Conservation (phyloP, 2,113 vertebrate genomes). For the Neopipo cinnamomea region DNA sequence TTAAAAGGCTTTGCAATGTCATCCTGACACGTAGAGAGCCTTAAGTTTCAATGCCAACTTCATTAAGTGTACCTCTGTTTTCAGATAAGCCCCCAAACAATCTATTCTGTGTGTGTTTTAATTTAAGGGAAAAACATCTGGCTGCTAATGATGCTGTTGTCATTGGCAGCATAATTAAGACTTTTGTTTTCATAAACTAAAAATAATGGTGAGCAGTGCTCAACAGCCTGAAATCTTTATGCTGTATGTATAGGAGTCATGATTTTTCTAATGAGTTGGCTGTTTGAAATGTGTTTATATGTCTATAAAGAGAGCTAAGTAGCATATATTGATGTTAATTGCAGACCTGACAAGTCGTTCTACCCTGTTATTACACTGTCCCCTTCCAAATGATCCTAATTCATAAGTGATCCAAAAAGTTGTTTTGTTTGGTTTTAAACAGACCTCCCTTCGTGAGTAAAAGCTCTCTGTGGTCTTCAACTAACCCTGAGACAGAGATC, state of each 20-base stretch:
- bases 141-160: constrained; percentile 32
- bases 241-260: background rate
- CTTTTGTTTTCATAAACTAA: constrained; percentile 49
- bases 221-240: constrained; percentile 21
- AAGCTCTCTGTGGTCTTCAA: background rate
- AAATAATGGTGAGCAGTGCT: constrained; percentile 36
- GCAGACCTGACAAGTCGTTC: constrained; percentile 13
- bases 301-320: constrained; percentile 44
- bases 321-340: constrained; percentile 37
- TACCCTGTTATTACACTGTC: background rate
- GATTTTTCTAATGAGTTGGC: constrained; percentile 39
- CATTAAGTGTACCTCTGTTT: background rate
- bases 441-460: background rate
- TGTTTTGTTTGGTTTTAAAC: constrained; percentile 13
- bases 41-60: background rate
- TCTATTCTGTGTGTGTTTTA: background rate
- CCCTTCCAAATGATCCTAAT: constrained; percentile 1
- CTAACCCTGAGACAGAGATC: background rate
- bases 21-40: background rate
- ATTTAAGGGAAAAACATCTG: constrained; percentile 33
- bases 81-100: background rate
- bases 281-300: constrained; percentile 56
- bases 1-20: background rate
- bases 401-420: background rate
- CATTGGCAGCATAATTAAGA: constrained; percentile 48